Percentiles rank a stretch among this genome's conserved stretches.
Conservation (phyloP, 2,797 vertebrate genomes). For the Steatocranus sp. region DNA sequence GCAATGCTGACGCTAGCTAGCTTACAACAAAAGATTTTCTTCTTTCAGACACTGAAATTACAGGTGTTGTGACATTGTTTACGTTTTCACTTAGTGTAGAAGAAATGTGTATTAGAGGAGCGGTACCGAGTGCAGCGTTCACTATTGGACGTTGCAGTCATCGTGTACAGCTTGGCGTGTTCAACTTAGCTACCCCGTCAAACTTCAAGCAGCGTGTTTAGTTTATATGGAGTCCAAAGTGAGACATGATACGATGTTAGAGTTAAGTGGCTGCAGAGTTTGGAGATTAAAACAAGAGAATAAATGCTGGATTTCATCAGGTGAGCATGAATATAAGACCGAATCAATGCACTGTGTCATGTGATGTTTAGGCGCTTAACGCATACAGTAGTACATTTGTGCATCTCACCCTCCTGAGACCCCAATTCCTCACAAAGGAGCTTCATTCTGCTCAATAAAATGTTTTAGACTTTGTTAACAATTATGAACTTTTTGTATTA, state of each 20-base stretch:
- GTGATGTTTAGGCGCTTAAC: background rate
- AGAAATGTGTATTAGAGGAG: background rate
- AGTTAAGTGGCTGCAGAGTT: background rate
- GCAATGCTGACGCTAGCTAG: background rate
- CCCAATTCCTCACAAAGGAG: background rate
- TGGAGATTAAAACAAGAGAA: background rate
- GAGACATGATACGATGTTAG: background rate
- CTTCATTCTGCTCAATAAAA: background rate
- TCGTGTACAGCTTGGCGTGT: background rate
- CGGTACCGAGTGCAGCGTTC: rapidly evolving
- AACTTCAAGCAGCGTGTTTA: background rate
- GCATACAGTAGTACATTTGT: background rate
- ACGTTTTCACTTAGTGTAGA: rapidly evolving
- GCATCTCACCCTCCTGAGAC: background rate
- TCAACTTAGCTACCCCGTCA: background rate
- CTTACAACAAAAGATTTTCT: background rate
- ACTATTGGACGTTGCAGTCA: background rate
- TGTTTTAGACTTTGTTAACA: background rate
- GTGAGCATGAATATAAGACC: background rate
- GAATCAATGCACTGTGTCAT: background rate
- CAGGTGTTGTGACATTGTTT: background rate
- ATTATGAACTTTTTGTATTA: rapidly evolving
- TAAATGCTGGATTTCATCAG: background rate
- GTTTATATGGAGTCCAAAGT: background rate
- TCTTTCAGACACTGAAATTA: background rate